These are phyloP conservation scores for Sakesphorus luctuosus DNA, from an alignment of 2,113 vertebrate species.

Conservation along the genomic window DNA sequence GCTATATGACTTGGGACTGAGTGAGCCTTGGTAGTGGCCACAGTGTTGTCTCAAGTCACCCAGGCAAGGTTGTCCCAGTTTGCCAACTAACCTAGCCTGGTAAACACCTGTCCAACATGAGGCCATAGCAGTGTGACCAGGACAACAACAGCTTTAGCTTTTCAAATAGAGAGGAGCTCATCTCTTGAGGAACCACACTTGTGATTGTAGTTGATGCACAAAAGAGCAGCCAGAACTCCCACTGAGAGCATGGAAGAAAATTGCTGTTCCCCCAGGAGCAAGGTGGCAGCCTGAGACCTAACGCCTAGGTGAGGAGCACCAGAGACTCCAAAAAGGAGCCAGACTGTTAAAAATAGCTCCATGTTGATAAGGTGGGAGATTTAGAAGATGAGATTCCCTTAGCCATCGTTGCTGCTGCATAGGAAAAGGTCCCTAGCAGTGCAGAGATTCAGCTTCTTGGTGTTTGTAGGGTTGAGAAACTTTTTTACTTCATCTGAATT, in stretches of 20 bases:
- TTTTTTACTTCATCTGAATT: background rate
- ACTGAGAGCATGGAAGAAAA: background rate
- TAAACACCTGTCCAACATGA: background rate
- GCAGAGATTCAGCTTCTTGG: background rate
- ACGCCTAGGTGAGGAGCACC: background rate
- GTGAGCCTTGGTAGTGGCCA: background rate
- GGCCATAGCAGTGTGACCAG: background rate
- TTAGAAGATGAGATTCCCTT: background rate
- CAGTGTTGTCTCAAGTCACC: background rate
- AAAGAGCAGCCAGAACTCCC: background rate
- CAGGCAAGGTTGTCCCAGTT: background rate
- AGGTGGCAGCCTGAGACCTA: background rate
- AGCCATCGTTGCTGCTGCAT: background rate
- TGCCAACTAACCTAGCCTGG: background rate
- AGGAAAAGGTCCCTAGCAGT: background rate
- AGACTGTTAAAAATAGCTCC: background rate
- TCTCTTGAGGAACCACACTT: background rate
- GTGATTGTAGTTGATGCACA: background rate
- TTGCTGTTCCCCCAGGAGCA: background rate
- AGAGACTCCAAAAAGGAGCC: background rate
- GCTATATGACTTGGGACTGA: background rate
- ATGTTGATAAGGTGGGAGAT: background rate
- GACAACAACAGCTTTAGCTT: background rate
- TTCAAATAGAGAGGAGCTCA: background rate
- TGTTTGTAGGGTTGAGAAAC: background rate